Evolutionary conservation across 2,888 invertebrate genomes (phyloP), one percentile per base, ranked within the genome.

Genomic region (Andrena bucephala): DNA sequence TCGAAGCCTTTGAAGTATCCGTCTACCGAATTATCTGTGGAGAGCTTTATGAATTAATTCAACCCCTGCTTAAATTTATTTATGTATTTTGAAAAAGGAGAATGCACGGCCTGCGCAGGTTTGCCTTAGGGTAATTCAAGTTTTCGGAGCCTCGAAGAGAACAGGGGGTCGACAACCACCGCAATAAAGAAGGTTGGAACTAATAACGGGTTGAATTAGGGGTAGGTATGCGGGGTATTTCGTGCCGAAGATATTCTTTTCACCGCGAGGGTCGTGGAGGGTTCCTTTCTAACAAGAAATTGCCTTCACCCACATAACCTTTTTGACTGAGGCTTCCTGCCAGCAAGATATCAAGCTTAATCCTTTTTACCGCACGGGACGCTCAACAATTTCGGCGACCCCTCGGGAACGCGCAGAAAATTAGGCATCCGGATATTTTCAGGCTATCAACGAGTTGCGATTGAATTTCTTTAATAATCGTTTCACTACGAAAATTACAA

Each of bases 161-260:
- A 84, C 82, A n/a, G 57, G 57, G 59, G 65, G 20, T 29, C 79
- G 82, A 85, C 77, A 87, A 84, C 74, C 78, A 81, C 84, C 79
- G 86, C 85, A 89, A 86, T 91, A 90, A 91, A 92, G 70, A 88
- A 84, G 85, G 87, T 65, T 85, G 87, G 85, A 87, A 77, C 84
- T 85, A 90, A 89, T 88, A 90, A 91, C 88, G 89, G 88, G 89
- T 91, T 90, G 87, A 92, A 92, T 91, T 91, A 89, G 89, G 87
- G 88, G 76, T 79, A 81, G 87, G 84, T 87, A 85, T 84, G 85
- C 83, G 20, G 65, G 69, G n/a, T 66, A 42, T 57, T 81, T 59
- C 57, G 62, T 67, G 52, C n/a, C 31, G 29, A 63, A 77, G 63
- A 62, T 72, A 68, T 77, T 73, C 72, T 79, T 83, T 83, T 74